Evolutionary conservation across 2,888 invertebrate genomes (phyloP), one percentile per base, ranked within the genome.

Genomic region (Drosophila hamatofila): DNA sequence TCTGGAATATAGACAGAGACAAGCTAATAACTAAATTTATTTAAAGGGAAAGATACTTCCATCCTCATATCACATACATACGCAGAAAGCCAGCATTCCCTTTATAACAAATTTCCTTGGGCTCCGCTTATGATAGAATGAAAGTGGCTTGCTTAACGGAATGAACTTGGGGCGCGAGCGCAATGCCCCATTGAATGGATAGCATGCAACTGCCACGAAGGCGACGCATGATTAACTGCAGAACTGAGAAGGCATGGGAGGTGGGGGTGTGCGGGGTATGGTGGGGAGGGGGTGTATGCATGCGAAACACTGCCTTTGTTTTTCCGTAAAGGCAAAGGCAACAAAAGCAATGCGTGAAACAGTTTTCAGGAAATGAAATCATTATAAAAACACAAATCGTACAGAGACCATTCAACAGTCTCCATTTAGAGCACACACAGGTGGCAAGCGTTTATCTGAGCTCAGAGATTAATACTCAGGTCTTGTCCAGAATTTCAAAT

Each of bases 361-460:
- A 44, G 23, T 41, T 35, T 58, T 67, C 42, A 33, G 64, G 58
- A 64, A 72, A 71, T 59, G 48, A 35, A 58, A 25, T 70, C 75
- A 49, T 57, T 78, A 78, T 78, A 78, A 75, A 78, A 75, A 68
- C 62, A 46, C 78, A 30, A 39, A 16, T 35, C 39, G 35, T 8
- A 33, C 16, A 18, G 33, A 35, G 25, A 37, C 1, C 18, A 30
- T 14, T 25, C 9, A 37, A 56, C 61, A 69, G 69, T 64, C 35
- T 52, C 37, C 23, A 27, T 35, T 42, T 23, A 48, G n/a, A 52
- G 51, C n/a, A 18, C 51, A 46, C n/a, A 39, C 35, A 49, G 57
- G 39, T 35, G 41, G 57, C 51, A 58, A 60, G 65, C 25, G 11
- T 14, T n/a, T 23, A 35, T 35, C 37, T n/a, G 21, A 35, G 35